phyloP scores from a whole-genome alignment of 2,113 vertebrate genomes.

The Hucho hucho region DNA sequence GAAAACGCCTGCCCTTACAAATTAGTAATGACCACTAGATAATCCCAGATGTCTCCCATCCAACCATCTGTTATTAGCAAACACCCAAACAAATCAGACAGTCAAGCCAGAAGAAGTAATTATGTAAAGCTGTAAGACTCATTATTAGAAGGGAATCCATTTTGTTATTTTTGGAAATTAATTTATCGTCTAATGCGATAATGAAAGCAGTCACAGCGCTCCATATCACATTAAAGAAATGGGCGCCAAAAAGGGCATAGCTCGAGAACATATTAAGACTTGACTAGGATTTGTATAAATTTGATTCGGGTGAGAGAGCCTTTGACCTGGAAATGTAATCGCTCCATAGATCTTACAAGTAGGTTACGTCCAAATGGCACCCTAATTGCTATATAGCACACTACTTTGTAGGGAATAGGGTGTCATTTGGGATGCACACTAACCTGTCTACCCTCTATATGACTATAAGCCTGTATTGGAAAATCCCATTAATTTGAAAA shows the following conservation, averaged over 20 bases:
- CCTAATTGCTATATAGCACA: too few species aligned
- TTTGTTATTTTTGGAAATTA: constrained; percentile 32
- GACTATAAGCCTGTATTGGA: background rate
- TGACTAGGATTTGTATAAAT: constrained; percentile 50
- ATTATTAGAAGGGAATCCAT: constrained; percentile 45
- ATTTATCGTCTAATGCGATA: constrained; percentile 47
- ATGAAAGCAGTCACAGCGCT: constrained; percentile 38
- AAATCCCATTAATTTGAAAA: background rate
- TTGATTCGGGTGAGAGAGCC: constrained; percentile 52
- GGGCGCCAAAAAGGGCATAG: constrained; percentile 27
- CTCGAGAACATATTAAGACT: constrained; percentile 35
- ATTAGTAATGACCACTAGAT: background rate
- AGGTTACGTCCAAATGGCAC: too few species aligned
- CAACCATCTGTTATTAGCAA: background rate
- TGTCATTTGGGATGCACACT: background rate
- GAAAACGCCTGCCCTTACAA: too few species aligned
- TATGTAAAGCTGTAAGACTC: constrained; percentile 54
- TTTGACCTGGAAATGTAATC: constrained; percentile 17
- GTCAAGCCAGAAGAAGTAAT: constrained; percentile 53
- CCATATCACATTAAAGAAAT: constrained; percentile 52
- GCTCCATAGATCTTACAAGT: too few species aligned
- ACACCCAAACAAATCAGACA: constrained; percentile 46
- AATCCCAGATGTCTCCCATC: background rate
- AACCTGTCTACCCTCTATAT: background rate
- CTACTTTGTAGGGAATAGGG: too few species aligned